Evolutionary conservation across 1,140 invertebrate species (phyloP).

Genomic region (Drosophila equinoxialis): DNA sequence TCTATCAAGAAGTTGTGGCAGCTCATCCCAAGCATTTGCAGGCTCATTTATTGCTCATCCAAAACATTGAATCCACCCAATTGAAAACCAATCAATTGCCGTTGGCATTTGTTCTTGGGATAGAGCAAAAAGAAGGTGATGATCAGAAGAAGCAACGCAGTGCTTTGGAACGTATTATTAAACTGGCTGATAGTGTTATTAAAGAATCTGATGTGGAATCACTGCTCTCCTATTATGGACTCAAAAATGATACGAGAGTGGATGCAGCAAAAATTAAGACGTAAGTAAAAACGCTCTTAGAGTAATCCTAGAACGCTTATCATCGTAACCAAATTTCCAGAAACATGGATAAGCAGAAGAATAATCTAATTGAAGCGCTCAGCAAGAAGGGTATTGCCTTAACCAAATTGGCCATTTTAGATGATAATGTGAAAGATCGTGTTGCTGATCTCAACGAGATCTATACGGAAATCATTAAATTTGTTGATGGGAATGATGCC

Average conservation of each 20-base stretch:
- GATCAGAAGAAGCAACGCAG: constrained; percentile 75
- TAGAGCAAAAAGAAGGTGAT: constrained; percentile 63
- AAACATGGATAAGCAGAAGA: constrained; percentile 92
- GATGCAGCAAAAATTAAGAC: constrained; percentile 92
- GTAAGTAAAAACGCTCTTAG: constrained; percentile 81
- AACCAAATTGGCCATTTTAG: constrained; percentile 86
- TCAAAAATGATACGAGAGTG: constrained; percentile 90
- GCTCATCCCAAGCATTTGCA: constrained; percentile 89
- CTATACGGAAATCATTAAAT: constrained; percentile 89
- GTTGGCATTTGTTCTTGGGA: constrained; percentile 72
- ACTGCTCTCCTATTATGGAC: constrained; percentile 90
- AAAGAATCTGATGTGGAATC: constrained; percentile 89
- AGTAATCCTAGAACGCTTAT: neutral
- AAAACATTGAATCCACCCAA: constrained; percentile 87
- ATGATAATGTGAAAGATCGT: constrained; percentile 82
- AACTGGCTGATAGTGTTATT: constrained; percentile 87
- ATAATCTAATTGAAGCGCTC: constrained; percentile 89
- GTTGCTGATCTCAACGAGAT: constrained; percentile 86
- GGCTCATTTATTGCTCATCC: constrained; percentile 90
- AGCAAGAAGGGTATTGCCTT: constrained; percentile 90
- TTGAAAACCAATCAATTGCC: constrained; percentile 75
- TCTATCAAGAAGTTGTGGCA: constrained; percentile 90
- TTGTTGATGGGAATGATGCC: constrained; percentile 89
- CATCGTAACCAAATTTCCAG: constrained; percentile 80
- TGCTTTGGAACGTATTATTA: constrained; percentile 83